A percentile compares a stretch with the other conserved stretches of the same genome.
Evolutionary conservation across 2,888 invertebrate genomes (phyloP).

Genomic region (Apodemia duryi): DNA sequence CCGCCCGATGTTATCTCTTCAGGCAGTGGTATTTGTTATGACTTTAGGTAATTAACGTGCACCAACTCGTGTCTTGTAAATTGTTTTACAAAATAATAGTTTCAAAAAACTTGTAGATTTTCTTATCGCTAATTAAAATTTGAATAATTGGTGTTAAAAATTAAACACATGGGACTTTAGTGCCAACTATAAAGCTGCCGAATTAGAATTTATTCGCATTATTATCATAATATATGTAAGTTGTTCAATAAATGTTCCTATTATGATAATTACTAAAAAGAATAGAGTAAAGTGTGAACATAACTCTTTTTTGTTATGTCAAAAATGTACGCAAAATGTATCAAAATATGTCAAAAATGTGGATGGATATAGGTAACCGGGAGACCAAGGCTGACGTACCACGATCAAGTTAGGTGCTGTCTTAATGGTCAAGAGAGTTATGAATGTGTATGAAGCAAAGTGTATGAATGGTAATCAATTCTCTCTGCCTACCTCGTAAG

Average conservation of each 20-base stretch:
- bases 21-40: slow-evolving; percentile 17
- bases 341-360: no score
- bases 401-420: no score
- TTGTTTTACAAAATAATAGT: slow-evolving; percentile 21
- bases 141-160: slow-evolving; percentile 20
- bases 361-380: no score
- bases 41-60: slow-evolving; percentile 20
- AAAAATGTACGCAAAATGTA: no score
- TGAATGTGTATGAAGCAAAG: no score
- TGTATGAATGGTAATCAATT: no score
- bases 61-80: slow-evolving; percentile 17
- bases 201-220: slow-evolving; percentile 10
- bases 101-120: slow-evolving; percentile 20
- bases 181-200: slow-evolving; percentile 3
- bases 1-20: slow-evolving; percentile 13
- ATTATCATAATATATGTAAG: slow-evolving; percentile 3
- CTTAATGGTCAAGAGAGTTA: no score
- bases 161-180: slow-evolving; percentile 15
- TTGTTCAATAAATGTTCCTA: background rate
- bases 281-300: slow-evolving; percentile 1
- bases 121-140: slow-evolving; percentile 20
- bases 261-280: slow-evolving; percentile 6
- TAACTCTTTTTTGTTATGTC: slow-evolving; percentile 12
- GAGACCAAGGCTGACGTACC: no score
- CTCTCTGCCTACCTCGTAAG: no score